Evolutionary conservation across 2,797 vertebrate genomes (phyloP).

Genomic region (Pteropus rufus): DNA sequence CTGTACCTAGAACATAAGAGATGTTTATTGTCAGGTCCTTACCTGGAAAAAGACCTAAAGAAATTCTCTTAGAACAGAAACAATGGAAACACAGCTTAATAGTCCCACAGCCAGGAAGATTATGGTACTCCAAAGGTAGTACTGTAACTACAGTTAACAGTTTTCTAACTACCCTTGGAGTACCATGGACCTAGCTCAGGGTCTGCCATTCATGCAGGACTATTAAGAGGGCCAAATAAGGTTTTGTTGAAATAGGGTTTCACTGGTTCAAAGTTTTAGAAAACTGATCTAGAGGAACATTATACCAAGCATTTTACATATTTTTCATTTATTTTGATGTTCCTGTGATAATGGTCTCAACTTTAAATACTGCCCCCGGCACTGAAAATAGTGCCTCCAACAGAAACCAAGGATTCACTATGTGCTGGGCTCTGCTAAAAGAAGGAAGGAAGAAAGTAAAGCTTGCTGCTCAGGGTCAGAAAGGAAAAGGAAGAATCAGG

Average conservation of each 20-base stretch:
- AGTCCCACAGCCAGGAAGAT: background rate
- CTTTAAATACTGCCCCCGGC: background rate
- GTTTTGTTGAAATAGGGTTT: slow-evolving; percentile 7
- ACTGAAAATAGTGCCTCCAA: background rate
- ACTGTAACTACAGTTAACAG: background rate
- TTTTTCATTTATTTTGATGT: background rate
- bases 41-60: background rate
- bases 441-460: background rate
- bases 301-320: background rate
- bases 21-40: background rate
- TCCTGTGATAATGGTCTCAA: background rate
- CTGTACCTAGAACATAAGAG: slow-evolving; percentile 86
- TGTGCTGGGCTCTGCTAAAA: background rate
- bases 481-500: background rate
- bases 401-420: background rate
- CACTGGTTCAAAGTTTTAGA: background rate
- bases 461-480: background rate
- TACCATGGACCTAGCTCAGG: background rate
- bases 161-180: background rate
- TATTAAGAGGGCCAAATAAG: background rate
- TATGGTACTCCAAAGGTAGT: too few species aligned
- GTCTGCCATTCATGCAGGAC: background rate
- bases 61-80: background rate
- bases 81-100: background rate
- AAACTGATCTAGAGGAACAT: background rate